Conservation (phyloP, 2,797 vertebrate genomes). For the Sebastes alutus region DNA sequence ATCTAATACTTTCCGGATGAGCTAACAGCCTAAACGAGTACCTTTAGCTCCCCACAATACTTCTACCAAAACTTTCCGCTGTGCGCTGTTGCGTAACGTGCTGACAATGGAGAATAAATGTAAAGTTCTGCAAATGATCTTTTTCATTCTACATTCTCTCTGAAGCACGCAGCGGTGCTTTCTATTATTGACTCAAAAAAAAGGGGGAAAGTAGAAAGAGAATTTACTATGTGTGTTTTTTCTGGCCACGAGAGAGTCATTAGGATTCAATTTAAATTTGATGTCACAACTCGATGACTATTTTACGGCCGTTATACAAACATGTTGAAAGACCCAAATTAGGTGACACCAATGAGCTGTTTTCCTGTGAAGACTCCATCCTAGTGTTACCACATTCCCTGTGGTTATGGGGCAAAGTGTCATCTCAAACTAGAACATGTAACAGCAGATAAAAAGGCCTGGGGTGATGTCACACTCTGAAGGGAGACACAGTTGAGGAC, state of each 20-base stretch:
- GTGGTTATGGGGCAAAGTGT: conserved; percentile 25
- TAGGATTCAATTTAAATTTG: conserved; percentile 1
- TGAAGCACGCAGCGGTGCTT: neutral
- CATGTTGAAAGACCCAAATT: neutral
- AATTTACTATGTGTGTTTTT: neutral
- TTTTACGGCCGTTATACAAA: neutral
- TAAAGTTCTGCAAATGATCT: conserved; percentile 24
- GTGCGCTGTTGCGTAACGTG: neutral
- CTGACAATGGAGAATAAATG: conserved; percentile 17
- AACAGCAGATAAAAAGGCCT: conserved; percentile 36
- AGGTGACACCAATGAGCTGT: conserved; percentile 9
- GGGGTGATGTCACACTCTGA: conserved; percentile 38
- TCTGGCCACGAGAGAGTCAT: neutral
- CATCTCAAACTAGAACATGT: conserved; percentile 35
- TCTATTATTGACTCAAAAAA: neutral
- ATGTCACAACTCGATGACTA: neutral
- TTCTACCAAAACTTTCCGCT: neutral
- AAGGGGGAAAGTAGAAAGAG: neutral
- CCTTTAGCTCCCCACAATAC: neutral
- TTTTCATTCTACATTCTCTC: conserved; percentile 2
- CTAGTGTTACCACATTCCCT: neutral
- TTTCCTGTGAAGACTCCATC: neutral
- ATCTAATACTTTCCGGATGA: conserved; percentile 30
- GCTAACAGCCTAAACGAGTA: conserved; percentile 12
- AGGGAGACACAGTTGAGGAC: conserved; percentile 18